Conservation (phyloP, 1,140 invertebrate genomes). For the Drosophila miranda region DNA sequence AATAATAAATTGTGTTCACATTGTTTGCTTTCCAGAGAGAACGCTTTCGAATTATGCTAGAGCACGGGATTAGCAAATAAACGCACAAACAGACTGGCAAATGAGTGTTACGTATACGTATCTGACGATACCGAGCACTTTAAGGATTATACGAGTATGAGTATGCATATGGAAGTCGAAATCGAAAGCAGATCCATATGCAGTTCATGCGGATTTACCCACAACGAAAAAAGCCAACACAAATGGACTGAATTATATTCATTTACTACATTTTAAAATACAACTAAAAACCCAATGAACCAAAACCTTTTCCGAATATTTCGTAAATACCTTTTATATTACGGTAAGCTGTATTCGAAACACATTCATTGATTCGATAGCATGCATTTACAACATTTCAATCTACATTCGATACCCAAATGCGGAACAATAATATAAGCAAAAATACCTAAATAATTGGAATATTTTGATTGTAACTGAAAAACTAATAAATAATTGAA, state of each 20-base stretch:
- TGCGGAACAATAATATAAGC: conserved; percentile 46
- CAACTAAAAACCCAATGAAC: no score
- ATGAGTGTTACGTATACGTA: conserved; percentile 15
- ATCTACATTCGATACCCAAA: conserved; percentile 19
- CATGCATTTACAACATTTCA: conserved; percentile 31
- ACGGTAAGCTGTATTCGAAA: background rate
- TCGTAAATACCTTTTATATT: no score
- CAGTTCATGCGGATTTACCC: background rate
- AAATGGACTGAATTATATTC: no score
- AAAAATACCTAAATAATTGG: conserved; percentile 23
- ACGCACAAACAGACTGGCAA: conserved; percentile 30
- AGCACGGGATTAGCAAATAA: conserved; percentile 53
- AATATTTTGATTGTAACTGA: conserved; percentile 48
- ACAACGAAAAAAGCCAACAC: no score
- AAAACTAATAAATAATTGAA: conserved; percentile 37
- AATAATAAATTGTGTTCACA: conserved; percentile 11
- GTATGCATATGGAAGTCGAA: conserved; percentile 14
- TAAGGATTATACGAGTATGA: conserved; percentile 8
- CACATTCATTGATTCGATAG: background rate
- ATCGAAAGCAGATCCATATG: conserved; percentile 38
- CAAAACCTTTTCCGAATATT: no score
- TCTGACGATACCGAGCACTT: conserved; percentile 3
- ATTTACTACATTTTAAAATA: no score
- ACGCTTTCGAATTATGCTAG: conserved; percentile 9
- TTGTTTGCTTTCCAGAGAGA: conserved; percentile 6